phyloP scores from a whole-genome alignment of 2,113 vertebrate species.

The Mastomys natalensis region DNA sequence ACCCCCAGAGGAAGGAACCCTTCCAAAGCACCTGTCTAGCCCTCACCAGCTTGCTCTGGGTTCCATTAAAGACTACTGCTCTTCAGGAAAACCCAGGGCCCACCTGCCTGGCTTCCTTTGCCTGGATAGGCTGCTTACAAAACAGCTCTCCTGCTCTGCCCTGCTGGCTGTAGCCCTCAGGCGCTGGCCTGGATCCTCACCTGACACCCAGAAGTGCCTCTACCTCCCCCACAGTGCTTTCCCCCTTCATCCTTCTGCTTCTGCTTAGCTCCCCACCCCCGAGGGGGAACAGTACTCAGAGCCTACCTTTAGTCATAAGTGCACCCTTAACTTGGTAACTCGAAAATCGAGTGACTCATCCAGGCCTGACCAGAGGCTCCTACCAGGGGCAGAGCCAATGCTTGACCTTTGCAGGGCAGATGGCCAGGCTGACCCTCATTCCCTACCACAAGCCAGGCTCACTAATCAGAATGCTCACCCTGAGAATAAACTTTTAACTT shows the following conservation, averaged over 20 bases:
- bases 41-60: not conserved
- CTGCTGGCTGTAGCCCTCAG: not conserved
- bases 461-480: not conserved
- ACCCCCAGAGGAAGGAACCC: not conserved
- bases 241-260: no score
- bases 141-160: fast-evolving
- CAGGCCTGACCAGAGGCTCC: not conserved
- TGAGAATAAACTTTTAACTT: constrained; percentile 36
- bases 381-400: not conserved
- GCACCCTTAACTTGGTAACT: not conserved
- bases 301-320: not conserved
- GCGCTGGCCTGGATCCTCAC: not conserved
- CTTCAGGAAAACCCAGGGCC: not conserved
- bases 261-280: not conserved
- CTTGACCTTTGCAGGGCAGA: not conserved
- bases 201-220: fast-evolving
- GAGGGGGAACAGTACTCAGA: not conserved
- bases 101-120: not conserved
- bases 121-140: not conserved
- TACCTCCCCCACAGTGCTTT: no score
- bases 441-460: not conserved
- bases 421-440: not conserved
- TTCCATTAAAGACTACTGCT: not conserved
- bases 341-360: not conserved
- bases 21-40: not conserved